These are phyloP conservation scores for Napeogenes inachia DNA, from an alignment of 2,888 invertebrate species.

Conservation along the genomic window DNA sequence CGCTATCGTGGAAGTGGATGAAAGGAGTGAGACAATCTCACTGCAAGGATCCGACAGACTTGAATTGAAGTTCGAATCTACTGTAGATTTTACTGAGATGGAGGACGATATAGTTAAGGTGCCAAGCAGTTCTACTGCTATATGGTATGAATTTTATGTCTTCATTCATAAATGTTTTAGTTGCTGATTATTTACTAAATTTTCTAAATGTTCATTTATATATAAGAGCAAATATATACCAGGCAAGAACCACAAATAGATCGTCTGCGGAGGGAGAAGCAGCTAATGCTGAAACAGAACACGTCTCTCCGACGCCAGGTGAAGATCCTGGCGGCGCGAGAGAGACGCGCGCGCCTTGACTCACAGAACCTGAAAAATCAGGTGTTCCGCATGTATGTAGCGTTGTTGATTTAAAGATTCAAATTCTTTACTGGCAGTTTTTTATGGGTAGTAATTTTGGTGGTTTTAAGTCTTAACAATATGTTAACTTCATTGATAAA, in stretches of 20 bases:
- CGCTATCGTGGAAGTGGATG: conserved; percentile 70
- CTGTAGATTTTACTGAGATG: conserved; percentile 54
- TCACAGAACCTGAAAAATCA: conserved; percentile 71
- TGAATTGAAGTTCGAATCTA: conserved; percentile 63
- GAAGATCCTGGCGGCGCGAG: conserved; percentile 64
- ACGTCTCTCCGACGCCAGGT: conserved; percentile 64
- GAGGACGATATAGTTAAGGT: conserved; percentile 54
- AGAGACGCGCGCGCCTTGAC: conserved; percentile 63
- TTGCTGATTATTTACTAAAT: too few species aligned
- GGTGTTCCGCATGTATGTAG: conserved; percentile 62
- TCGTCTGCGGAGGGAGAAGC: conserved; percentile 67
- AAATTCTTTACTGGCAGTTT: neutral
- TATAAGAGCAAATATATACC: conserved; percentile 12
- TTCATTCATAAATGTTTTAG: too few species aligned
- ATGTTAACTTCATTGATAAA: too few species aligned
- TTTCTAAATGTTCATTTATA: neutral
- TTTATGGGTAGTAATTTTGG: too few species aligned
- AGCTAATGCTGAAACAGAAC: conserved; percentile 64
- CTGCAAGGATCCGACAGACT: conserved; percentile 59
- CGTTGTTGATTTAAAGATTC: neutral
- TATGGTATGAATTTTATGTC: conserved; percentile 53
- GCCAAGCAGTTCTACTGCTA: conserved; percentile 56
- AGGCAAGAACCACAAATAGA: conserved; percentile 72
- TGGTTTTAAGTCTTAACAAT: too few species aligned
- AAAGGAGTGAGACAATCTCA: conserved; percentile 54